Percentiles rank a stretch among this genome's conserved stretches.
phyloP scores from a whole-genome alignment of 2,888 invertebrate species.

The Lamproptera curius region DNA sequence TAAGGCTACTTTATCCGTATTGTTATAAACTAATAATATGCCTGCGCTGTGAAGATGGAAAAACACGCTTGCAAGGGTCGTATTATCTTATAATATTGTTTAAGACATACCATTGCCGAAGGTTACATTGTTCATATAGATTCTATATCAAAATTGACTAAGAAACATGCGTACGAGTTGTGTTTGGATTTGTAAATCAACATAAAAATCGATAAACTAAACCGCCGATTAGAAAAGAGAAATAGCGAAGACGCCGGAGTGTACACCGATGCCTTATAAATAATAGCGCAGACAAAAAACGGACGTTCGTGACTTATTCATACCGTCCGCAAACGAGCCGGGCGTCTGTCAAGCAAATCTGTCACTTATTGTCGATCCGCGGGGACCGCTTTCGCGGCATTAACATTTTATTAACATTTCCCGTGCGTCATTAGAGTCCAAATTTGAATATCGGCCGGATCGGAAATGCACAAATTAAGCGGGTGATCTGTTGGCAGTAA shows the following conservation, averaged over 20 bases:
- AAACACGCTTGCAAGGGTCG: no score
- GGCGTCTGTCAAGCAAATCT: slow-evolving; percentile 75
- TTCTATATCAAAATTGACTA: no score
- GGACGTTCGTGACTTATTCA: slow-evolving; percentile 70
- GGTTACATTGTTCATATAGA: no score
- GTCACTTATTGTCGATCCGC: slow-evolving; percentile 67
- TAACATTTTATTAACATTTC: slow-evolving; percentile 78
- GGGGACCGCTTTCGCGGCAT: slow-evolving; percentile 67
- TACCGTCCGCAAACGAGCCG: slow-evolving; percentile 62
- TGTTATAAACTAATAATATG: no score
- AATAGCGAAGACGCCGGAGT: slow-evolving; percentile 8
- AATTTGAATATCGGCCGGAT: slow-evolving; percentile 77
- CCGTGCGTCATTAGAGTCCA: slow-evolving; percentile 72
- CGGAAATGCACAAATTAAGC: slow-evolving; percentile 78
- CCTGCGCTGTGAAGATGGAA: no score
- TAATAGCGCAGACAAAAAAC: slow-evolving; percentile 56
- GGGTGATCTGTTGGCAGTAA: slow-evolving; percentile 74
- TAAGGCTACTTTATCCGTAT: no score
- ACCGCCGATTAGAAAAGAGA: slow-evolving; percentile 8
- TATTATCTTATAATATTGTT: no score
- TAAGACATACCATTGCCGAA: no score
- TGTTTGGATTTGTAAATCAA: no score
- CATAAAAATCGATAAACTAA: no score
- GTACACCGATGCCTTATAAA: slow-evolving; percentile 31
- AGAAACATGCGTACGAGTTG: no score